These are phyloP conservation scores for Cavia aperea DNA, from an alignment of 2,113 vertebrate species.

Conservation along the genomic window DNA sequence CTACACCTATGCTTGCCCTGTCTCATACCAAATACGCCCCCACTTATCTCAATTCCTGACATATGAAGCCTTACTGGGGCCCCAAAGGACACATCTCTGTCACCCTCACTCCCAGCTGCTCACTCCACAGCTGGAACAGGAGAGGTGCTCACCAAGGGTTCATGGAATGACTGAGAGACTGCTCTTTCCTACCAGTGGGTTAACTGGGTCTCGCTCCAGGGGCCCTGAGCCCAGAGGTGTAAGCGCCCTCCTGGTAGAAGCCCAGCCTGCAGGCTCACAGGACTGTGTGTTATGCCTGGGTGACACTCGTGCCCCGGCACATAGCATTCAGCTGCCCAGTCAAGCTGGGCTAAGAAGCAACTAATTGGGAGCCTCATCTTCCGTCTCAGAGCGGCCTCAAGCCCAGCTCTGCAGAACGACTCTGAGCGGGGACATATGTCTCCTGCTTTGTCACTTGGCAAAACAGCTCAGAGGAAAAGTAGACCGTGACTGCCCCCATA, in stretches of 20 bases:
- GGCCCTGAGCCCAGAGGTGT: neutral
- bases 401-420: neutral
- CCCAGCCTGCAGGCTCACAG: fast-evolving
- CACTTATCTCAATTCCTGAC: neutral
- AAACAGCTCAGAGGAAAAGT: neutral
- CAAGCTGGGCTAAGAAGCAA: fast-evolving
- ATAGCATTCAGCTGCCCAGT: fast-evolving
- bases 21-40: neutral
- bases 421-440: neutral
- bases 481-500: neutral
- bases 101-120: neutral
- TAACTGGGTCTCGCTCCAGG: neutral
- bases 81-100: neutral
- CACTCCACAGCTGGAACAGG: neutral
- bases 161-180: neutral
- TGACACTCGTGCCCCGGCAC: neutral
- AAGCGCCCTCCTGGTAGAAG: neutral
- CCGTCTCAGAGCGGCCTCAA: neutral
- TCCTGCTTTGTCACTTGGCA: neutral
- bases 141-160: neutral
- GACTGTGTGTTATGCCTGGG: fast-evolving
- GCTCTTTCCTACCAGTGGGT: neutral
- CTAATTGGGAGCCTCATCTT: fast-evolving
- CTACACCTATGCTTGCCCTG: neutral
- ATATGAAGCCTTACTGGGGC: neutral